phyloP scores from a whole-genome alignment of 1,140 invertebrate genomes.

The Helicoverpa armigera region DNA sequence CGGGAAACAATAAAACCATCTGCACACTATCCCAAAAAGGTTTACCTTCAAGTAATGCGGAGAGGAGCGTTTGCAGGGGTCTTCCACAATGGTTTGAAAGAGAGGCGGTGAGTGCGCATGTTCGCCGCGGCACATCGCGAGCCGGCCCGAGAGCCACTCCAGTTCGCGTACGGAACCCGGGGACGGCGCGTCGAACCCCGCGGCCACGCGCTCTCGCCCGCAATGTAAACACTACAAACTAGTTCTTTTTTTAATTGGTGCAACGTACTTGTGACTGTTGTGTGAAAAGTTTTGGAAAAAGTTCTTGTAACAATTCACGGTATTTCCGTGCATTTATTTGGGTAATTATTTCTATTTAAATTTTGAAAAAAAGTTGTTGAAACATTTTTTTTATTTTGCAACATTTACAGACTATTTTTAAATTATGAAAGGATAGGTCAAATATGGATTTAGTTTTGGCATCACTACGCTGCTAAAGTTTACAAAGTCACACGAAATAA shows the following conservation, averaged over 20 bases:
- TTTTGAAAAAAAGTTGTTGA: neutral
- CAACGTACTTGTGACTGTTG: slow-evolving; percentile 46
- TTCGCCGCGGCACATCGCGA: slow-evolving; percentile 62
- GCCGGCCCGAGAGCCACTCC: slow-evolving; percentile 65
- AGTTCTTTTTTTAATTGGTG: slow-evolving; percentile 53
- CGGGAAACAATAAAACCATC: slow-evolving; percentile 62
- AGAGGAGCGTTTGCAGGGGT: slow-evolving; percentile 71
- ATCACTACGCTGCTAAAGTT: slow-evolving; percentile 21
- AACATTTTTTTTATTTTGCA: slow-evolving; percentile 1
- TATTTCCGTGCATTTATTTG: slow-evolving; percentile 24
- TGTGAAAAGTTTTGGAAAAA: slow-evolving; percentile 55
- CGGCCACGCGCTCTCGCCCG: slow-evolving; percentile 44
- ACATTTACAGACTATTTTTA: slow-evolving; percentile 5
- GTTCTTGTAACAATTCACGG: slow-evolving; percentile 8
- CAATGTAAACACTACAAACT: slow-evolving; percentile 61
- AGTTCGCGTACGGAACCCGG: slow-evolving; percentile 64
- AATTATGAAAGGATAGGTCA: neutral
- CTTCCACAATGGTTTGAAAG: slow-evolving; percentile 75
- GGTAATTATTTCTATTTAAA: slow-evolving; percentile 36
- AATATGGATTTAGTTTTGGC: neutral
- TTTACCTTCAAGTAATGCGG: slow-evolving; percentile 76
- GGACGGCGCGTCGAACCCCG: slow-evolving; percentile 58
- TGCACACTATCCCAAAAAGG: slow-evolving; percentile 61
- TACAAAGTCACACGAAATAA: slow-evolving; percentile 51
- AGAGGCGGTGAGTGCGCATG: slow-evolving; percentile 79